A percentile compares a stretch with the other conserved stretches of the same genome.
These are phyloP conservation scores for Lucinisca nassula DNA, from an alignment of 2,888 invertebrate species.

Conservation along the genomic window DNA sequence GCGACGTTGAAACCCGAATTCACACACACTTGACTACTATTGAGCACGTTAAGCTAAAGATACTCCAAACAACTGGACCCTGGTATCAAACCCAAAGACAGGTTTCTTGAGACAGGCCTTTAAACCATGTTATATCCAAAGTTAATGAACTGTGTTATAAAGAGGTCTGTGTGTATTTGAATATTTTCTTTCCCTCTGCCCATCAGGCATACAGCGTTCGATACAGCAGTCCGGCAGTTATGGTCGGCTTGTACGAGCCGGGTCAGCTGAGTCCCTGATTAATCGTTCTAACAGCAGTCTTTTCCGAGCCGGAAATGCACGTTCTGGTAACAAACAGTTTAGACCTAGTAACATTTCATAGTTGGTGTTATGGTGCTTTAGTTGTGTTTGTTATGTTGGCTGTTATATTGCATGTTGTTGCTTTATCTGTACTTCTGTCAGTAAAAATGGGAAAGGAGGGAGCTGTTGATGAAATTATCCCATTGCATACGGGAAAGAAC, in stretches of 20 bases:
- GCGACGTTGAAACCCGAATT: too few relatives aligned
- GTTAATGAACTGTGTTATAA: too few relatives aligned
- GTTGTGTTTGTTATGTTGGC: neutral
- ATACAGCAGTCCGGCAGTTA: slow-evolving; percentile 65
- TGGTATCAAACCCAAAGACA: too few relatives aligned
- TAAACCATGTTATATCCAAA: too few relatives aligned
- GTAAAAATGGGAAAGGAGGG: too few relatives aligned
- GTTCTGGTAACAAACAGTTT: neutral
- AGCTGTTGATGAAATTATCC: too few relatives aligned
- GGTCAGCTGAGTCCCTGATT: slow-evolving; percentile 76
- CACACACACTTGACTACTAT: too few relatives aligned
- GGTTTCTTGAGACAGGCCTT: too few relatives aligned
- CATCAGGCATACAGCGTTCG: slow-evolving; percentile 58
- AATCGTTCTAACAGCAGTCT: slow-evolving; percentile 70
- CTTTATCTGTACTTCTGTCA: too few relatives aligned
- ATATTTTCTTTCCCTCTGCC: neutral
- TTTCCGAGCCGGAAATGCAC: neutral
- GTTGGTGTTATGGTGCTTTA: slow-evolving; percentile 8
- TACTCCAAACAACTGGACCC: too few relatives aligned
- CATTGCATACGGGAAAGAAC: too few relatives aligned
- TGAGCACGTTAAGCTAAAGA: too few relatives aligned
- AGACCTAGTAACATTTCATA: neutral
- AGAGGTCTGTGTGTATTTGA: neutral
- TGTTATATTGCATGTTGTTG: neutral
- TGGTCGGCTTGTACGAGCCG: slow-evolving; percentile 69